Percentiles rank a stretch among this genome's conserved stretches.
These are phyloP conservation scores for Troides helena DNA, from an alignment of 2,888 invertebrate genomes.

Conservation along the genomic window DNA sequence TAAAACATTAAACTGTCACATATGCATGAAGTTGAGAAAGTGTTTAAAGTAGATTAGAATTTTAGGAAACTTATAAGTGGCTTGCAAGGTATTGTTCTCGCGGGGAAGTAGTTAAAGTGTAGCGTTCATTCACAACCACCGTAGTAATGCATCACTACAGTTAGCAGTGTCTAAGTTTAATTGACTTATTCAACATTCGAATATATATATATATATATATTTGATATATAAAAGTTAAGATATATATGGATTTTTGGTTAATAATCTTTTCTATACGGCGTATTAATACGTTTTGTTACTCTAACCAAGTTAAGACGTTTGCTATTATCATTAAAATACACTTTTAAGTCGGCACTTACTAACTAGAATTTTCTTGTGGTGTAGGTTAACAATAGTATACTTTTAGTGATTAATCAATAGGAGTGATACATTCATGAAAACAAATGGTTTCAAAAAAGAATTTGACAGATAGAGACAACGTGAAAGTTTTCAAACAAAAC, in stretches of 20 bases:
- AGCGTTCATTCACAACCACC: slow-evolving; percentile 10
- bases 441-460: too few species aligned
- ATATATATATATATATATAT: not conserved
- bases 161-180: not conserved
- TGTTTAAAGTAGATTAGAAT: slow-evolving; percentile 15
- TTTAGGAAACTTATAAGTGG: slow-evolving; percentile 11
- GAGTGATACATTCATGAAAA: too few species aligned
- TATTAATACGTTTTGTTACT: not conserved
- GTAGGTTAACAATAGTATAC: too few species aligned
- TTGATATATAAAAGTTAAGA: not conserved
- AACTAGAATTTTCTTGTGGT: too few species aligned
- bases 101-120: slow-evolving; percentile 17
- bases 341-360: too few species aligned
- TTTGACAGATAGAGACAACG: too few species aligned
- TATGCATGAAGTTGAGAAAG: not conserved
- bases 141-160: slow-evolving; percentile 7
- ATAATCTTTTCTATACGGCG: not conserved
- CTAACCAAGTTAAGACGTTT: not conserved
- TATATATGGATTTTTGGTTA: not conserved
- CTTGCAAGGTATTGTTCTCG: slow-evolving; percentile 13
- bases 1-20: not conserved
- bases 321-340: too few species aligned
- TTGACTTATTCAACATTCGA: not conserved
- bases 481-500: too few species aligned
- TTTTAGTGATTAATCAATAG: too few species aligned